Conservation (phyloP, 2,888 invertebrate genomes). For the Tricholauxania praeusta region DNA sequence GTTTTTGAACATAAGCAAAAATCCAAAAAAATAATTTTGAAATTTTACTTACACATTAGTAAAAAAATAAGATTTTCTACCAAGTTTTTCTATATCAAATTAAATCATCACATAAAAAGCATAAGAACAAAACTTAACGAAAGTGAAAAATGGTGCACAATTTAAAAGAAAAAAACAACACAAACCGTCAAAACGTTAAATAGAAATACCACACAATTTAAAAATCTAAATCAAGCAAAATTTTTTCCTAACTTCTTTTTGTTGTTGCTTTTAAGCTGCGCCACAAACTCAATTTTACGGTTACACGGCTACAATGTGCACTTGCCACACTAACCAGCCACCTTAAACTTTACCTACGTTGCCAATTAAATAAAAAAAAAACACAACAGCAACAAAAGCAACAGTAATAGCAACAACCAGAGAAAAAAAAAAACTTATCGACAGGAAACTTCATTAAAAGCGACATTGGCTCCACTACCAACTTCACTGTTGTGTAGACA, state of each 20-base stretch:
- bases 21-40: too few species aligned
- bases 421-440: constrained; percentile 46
- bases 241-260: not conserved
- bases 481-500: constrained; percentile 44
- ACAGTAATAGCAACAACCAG: constrained; percentile 16
- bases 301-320: not conserved
- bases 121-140: not conserved
- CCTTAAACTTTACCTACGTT: constrained; percentile 18
- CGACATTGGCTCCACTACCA: constrained; percentile 50
- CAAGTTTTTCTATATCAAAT: too few species aligned
- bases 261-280: constrained; percentile 20
- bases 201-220: not conserved
- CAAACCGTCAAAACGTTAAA: too few species aligned
- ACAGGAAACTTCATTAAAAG: constrained; percentile 60
- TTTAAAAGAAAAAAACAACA: too few species aligned
- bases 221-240: not conserved
- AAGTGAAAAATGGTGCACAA: not conserved
- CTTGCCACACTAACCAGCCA: constrained; percentile 2
- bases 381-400: constrained; percentile 19
- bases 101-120: too few species aligned
- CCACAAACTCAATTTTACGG: constrained; percentile 8
- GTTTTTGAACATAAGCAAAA: too few species aligned
- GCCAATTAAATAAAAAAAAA: constrained; percentile 31
- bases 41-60: too few species aligned
- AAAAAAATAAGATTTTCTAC: too few species aligned